phyloP scores from a whole-genome alignment of 1,140 invertebrate genomes.

The Trichoplusia ni region DNA sequence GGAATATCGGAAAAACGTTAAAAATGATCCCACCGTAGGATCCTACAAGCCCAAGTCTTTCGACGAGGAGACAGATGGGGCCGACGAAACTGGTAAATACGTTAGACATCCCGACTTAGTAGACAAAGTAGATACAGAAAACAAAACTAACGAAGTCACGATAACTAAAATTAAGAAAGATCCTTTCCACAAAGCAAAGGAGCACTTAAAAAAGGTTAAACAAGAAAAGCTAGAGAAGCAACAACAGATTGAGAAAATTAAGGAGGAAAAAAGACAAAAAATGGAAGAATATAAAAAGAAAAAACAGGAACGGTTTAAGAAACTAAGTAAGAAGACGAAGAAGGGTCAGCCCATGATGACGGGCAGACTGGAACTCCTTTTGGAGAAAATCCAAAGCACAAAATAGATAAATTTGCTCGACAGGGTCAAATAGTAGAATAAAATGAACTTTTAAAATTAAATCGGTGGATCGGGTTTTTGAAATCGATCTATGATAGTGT shows the following conservation, averaged over 20 bases:
- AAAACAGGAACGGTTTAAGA: conserved; percentile 85
- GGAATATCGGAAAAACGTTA: conserved; percentile 82
- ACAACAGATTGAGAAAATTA: conserved; percentile 75
- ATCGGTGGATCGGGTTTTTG: no score
- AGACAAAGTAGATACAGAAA: conserved; percentile 53
- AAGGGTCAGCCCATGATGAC: conserved; percentile 91
- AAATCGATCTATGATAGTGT: no score
- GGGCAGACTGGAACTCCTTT: conserved; percentile 86
- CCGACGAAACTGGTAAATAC: conserved; percentile 55
- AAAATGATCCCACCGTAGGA: conserved; percentile 70
- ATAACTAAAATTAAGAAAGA: conserved; percentile 39
- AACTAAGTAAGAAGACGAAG: conserved; percentile 86
- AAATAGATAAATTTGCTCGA: conserved; percentile 14
- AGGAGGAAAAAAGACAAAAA: conserved; percentile 84
- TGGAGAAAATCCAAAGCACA: conserved; percentile 84
- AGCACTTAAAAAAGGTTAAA: conserved; percentile 81
- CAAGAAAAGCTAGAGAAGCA: conserved; percentile 82
- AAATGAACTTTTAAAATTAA: no score
- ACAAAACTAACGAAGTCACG: conserved; percentile 31
- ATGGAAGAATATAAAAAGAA: conserved; percentile 85
- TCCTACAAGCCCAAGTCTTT: conserved; percentile 65
- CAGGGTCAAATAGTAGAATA: no score
- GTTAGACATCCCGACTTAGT: conserved; percentile 74
- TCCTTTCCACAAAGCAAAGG: conserved; percentile 81
- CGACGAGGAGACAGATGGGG: conserved; percentile 64